Evolutionary conservation across 2,797 vertebrate genomes (phyloP).

Genomic region (Notolabrus celidotus): DNA sequence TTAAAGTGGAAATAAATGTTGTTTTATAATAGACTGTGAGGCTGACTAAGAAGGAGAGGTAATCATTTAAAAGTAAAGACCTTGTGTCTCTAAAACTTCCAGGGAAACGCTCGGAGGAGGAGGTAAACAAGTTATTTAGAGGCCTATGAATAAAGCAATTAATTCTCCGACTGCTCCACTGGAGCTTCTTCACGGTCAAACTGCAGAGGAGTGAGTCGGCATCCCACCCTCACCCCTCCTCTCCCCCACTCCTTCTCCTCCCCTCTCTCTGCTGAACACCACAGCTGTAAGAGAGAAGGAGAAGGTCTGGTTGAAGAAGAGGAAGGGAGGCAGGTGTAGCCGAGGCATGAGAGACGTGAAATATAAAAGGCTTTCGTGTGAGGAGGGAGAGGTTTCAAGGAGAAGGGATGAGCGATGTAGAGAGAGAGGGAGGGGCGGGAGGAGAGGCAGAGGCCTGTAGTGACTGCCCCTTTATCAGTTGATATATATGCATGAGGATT

Average conservation of each 20-base stretch:
- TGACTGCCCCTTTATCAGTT: constrained; percentile 73
- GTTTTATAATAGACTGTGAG: not conserved
- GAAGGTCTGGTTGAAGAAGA: constrained; percentile 25
- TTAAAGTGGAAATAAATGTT: not conserved
- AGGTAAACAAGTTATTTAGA: constrained; percentile 56
- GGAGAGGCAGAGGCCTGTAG: constrained; percentile 29
- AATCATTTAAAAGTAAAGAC: constrained; percentile 21
- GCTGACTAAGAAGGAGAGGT: not conserved
- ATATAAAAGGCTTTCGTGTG: constrained; percentile 52
- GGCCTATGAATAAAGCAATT: constrained; percentile 59
- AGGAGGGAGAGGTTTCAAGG: constrained; percentile 54
- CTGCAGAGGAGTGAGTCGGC: constrained; percentile 32
- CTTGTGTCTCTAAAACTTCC: constrained; percentile 17
- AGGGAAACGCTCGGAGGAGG: constrained; percentile 15
- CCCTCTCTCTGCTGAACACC: not conserved
- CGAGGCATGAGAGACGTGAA: constrained; percentile 43
- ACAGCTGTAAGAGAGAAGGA: constrained; percentile 27
- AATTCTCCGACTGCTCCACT: constrained; percentile 55
- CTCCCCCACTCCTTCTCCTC: too few species aligned
- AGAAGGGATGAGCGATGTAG: constrained; percentile 11
- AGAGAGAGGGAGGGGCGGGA: constrained; percentile 6
- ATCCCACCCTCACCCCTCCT: not conserved
- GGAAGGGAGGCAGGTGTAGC: constrained; percentile 46
- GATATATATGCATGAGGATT: constrained; percentile 82
- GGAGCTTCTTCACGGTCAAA: constrained; percentile 52